These are phyloP conservation scores for Scolopax rusticola DNA, from an alignment of 2,797 vertebrate species.

Conservation along the genomic window DNA sequence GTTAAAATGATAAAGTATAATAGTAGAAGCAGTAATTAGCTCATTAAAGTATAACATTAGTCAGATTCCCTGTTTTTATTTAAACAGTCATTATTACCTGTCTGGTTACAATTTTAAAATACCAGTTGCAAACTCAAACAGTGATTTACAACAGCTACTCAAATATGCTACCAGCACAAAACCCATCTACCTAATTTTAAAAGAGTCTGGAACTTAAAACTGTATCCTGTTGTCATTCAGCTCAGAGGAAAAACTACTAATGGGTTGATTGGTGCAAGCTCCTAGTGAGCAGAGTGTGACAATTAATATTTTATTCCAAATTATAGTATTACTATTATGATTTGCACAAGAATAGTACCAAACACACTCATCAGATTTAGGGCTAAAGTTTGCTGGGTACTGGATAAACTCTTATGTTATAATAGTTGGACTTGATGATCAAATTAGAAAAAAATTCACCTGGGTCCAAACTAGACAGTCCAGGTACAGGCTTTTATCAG, in stretches of 20 bases:
- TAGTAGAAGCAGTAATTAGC: slow-evolving; percentile 4
- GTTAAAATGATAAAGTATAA: slow-evolving; percentile 30
- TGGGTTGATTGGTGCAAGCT: neutral
- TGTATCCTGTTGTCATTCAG: neutral
- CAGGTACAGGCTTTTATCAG: neutral
- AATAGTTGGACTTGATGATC: neutral
- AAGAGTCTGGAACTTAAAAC: neutral
- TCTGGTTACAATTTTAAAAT: neutral
- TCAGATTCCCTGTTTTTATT: neutral
- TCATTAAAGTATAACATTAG: neutral
- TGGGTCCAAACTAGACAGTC: neutral
- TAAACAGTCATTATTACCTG: neutral
- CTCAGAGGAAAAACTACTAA: neutral
- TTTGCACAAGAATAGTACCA: neutral
- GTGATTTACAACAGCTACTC: neutral
- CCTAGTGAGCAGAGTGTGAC: neutral
- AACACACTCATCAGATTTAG: neutral
- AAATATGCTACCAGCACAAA: neutral
- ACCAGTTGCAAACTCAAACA: neutral
- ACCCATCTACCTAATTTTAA: neutral
- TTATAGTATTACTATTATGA: neutral
- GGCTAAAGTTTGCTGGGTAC: neutral
- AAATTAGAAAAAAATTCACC: neutral
- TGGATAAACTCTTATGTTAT: neutral
- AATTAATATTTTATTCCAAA: neutral